Base-by-base conservation (phyloP, 2,797 vertebrate species). In the Microctenopoma steveboyesi region DNA sequence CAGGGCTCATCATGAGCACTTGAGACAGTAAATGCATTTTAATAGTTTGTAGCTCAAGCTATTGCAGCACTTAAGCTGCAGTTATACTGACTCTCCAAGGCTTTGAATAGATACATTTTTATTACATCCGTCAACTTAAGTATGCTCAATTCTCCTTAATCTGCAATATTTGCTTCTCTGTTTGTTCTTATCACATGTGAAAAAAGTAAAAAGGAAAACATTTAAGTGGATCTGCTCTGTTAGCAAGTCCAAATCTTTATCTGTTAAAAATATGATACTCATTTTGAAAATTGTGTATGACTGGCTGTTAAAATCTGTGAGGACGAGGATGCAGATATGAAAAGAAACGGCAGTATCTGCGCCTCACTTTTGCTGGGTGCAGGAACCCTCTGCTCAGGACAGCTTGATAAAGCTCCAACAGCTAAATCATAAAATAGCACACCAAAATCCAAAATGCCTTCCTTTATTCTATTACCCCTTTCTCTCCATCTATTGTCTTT, bases 21-120 rank as follows among this genome's bases (percentile, higher is more conserved):
- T 79, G 51, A 64, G 57, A 54, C 15, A 14, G 50, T 74, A 74
- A 86, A 56, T 72, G 69, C 76, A 71, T 80, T 83, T 85, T 86
- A 87, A 80, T 74, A 69, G 62, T 78, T 61, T 55, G n/a, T 15
- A 57, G 71, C 55, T 67, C 9, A 0, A 74, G 62, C 46, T 50
- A 73, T 58, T 56, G 58, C 39, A 64, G 56, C 75, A 74, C 62
- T 75, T 81, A 56, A 63, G 33, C 52, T 56, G 55, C 66, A 71
- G 53, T 86, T 71, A 69, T 43, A 68, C 45, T 13, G 7, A 66
- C 47, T 60, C 60, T 66, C 54, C 28, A 42, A 50, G 61, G 67
- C 16, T 62, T 52, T 39, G 3, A 53, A 6, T 14, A 54, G 27
- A 63, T 45, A 48, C 7, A 52, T 55, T 52, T 47, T 7, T 12